These are phyloP conservation scores for Solenopsis invicta DNA, from an alignment of 1,140 invertebrate genomes.

Conservation along the genomic window DNA sequence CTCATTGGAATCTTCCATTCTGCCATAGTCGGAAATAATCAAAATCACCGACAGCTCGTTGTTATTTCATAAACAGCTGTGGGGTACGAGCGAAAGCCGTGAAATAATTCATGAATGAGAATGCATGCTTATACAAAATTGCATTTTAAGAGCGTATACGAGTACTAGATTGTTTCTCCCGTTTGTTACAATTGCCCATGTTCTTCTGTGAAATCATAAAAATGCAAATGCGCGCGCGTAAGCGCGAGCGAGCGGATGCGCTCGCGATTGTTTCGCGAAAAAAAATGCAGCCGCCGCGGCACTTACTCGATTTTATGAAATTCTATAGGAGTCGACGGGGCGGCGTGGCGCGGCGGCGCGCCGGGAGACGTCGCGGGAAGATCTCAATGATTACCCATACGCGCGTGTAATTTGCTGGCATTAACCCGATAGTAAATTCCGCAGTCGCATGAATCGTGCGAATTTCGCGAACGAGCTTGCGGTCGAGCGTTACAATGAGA, in stretches of 20 bases:
- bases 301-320: slow-evolving; percentile 48
- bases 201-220: slow-evolving; percentile 55
- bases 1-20: neutral
- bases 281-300: neutral
- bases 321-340: neutral
- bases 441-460: slow-evolving; percentile 40
- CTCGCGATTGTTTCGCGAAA: slow-evolving; percentile 47
- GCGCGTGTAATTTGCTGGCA: slow-evolving; percentile 54
- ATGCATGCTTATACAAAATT: slow-evolving; percentile 8
- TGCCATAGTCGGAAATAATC: neutral
- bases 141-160: neutral
- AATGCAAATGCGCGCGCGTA: slow-evolving; percentile 25
- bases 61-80: neutral
- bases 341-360: neutral
- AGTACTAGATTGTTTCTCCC: neutral
- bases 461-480: slow-evolving; percentile 31
- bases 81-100: neutral
- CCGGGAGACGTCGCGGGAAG: slow-evolving; percentile 17
- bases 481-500: neutral
- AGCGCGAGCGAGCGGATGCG: slow-evolving; percentile 37
- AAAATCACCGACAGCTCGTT: neutral
- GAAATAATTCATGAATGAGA: slow-evolving; percentile 13
- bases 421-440: slow-evolving; percentile 57
- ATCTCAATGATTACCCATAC: slow-evolving; percentile 48
- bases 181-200: slow-evolving; percentile 14